Conservation (phyloP, 2,113 vertebrate species). For the Nothoprocta perdicaria region DNA sequence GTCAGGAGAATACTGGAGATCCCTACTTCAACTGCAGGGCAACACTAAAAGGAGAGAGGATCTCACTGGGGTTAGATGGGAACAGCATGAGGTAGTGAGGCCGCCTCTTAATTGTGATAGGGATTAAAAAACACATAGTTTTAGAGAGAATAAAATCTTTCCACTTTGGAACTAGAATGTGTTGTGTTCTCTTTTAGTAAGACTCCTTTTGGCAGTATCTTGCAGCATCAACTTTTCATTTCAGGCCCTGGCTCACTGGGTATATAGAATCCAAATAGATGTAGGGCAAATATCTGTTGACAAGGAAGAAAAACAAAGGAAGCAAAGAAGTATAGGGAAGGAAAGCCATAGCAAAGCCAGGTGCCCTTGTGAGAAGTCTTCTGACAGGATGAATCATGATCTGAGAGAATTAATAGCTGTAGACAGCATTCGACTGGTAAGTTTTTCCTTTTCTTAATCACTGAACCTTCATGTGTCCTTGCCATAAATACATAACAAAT, state of each 20-base stretch:
- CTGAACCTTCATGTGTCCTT: neutral
- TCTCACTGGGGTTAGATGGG: neutral
- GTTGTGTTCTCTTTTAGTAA: neutral
- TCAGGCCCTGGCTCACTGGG: constrained; percentile 25
- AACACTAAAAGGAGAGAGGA: neutral
- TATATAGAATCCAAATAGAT: constrained; percentile 36
- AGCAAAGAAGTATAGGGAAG: constrained; percentile 34
- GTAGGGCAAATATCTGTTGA: constrained; percentile 42
- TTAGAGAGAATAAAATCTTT: neutral
- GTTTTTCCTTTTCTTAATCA: constrained; percentile 60
- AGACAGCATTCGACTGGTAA: constrained; percentile 32
- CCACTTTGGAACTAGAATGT: neutral
- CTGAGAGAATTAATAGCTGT: constrained; percentile 46
- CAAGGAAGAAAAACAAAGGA: constrained; percentile 48
- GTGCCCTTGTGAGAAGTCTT: constrained; percentile 29
- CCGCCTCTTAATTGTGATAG: neutral
- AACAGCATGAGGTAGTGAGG: neutral
- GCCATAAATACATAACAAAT: constrained; percentile 31
- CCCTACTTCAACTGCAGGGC: neutral
- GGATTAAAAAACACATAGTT: neutral
- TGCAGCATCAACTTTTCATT: constrained; percentile 27
- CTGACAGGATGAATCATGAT: constrained; percentile 57
- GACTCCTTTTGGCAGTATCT: neutral
- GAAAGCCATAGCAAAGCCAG: constrained; percentile 32
- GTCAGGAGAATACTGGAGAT: neutral